Conservation (phyloP, 2,113 vertebrate species). For the Galeopterus variegatus region DNA sequence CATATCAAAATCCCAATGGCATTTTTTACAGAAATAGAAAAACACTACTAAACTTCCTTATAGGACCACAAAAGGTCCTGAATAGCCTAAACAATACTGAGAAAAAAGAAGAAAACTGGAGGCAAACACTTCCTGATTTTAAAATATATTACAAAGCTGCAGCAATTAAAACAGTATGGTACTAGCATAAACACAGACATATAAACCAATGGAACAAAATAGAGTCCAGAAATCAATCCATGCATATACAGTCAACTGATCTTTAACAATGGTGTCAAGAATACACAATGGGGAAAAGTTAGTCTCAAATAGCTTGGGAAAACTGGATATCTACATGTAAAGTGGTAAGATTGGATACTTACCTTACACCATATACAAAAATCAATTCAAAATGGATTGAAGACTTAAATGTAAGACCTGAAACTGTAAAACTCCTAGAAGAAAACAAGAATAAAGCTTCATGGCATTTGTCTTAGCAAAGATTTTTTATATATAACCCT, state of each 20-base stretch:
- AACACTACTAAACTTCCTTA: not conserved
- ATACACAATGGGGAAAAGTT: not conserved
- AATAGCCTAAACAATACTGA: not conserved
- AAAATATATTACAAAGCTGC: not conserved
- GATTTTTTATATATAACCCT: not conserved
- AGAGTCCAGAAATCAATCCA: not conserved
- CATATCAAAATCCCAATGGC: not conserved
- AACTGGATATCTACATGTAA: not conserved
- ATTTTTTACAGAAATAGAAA: not conserved
- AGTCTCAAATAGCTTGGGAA: not conserved
- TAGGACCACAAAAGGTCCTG: not conserved
- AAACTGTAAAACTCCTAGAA: not conserved
- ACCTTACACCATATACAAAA: not conserved
- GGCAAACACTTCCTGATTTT: not conserved
- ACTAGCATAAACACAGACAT: not conserved
- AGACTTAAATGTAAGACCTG: not conserved
- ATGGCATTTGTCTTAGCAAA: not conserved
- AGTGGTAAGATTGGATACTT: not conserved
- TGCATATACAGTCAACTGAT: not conserved
- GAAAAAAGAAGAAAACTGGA: not conserved
- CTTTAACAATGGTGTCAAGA: not conserved
- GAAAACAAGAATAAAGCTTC: not conserved
- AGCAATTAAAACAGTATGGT: not conserved
- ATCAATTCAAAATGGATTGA: not conserved
- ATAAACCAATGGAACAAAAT: not conserved